Percentiles rank a stretch among this genome's conserved stretches.
These are phyloP conservation scores for Biston betularia DNA, from an alignment of 2,888 invertebrate genomes.

Conservation along the genomic window DNA sequence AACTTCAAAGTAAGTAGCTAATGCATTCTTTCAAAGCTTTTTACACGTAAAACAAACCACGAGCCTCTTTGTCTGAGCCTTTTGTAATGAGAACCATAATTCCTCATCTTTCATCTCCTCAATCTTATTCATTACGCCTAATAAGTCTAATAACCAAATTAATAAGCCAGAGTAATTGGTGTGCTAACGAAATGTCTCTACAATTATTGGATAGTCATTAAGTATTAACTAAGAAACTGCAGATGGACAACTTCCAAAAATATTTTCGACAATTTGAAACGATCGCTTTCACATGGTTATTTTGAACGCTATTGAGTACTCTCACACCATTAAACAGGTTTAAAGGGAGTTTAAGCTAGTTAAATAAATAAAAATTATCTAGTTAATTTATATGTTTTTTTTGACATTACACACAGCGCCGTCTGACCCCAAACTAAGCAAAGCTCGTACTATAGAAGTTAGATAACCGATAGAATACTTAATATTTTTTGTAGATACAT, in stretches of 20 bases:
- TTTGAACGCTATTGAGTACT: too few relatives aligned
- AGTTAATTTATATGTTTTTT: too few relatives aligned
- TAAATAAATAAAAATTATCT: too few relatives aligned
- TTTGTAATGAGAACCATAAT: slow-evolving; percentile 11
- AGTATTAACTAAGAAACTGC: not conserved
- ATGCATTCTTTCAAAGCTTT: slow-evolving; percentile 5
- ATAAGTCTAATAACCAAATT: slow-evolving; percentile 43
- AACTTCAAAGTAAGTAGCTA: not conserved
- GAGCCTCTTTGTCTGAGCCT: slow-evolving; percentile 19
- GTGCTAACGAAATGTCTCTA: slow-evolving; percentile 40
- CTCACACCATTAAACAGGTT: too few relatives aligned
- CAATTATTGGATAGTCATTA: slow-evolving; percentile 43
- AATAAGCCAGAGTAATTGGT: slow-evolving; percentile 42
- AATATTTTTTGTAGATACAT: too few relatives aligned
- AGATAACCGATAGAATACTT: too few relatives aligned
- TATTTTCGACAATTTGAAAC: too few relatives aligned
- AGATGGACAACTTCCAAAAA: slow-evolving; percentile 5
- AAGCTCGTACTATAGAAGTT: too few relatives aligned
- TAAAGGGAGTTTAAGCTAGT: too few relatives aligned
- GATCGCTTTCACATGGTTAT: too few relatives aligned
- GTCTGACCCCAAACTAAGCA: too few relatives aligned
- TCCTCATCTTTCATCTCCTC: slow-evolving; percentile 33
- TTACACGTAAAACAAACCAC: slow-evolving; percentile 19
- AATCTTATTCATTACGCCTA: slow-evolving; percentile 39
- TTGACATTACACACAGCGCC: too few relatives aligned